Percentiles rank a stretch among this genome's conserved stretches.
Evolutionary conservation across 2,797 vertebrate species (phyloP).

Genomic region (Lycodopsis pacificus): DNA sequence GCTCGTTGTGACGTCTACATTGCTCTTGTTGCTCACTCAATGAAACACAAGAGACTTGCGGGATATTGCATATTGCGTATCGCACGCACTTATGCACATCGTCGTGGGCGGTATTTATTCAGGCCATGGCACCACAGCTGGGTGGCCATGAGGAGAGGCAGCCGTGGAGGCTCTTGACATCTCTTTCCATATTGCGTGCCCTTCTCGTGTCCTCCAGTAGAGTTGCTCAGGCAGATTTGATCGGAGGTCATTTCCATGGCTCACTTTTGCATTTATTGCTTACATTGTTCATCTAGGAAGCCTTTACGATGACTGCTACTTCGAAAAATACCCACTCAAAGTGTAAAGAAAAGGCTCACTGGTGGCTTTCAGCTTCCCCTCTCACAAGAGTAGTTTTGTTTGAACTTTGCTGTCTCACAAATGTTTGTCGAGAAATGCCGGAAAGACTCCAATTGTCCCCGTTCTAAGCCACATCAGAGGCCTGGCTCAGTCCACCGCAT

Average conservation of each 20-base stretch:
- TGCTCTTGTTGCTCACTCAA: conserved; percentile 51
- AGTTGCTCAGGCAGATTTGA: conserved; percentile 51
- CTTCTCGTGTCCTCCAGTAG: conserved; percentile 67
- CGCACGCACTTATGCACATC: conserved; percentile 29
- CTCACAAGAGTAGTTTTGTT: neutral
- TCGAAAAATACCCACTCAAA: neutral
- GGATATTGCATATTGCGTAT: conserved; percentile 47
- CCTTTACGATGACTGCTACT: no score
- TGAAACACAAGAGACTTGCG: conserved; percentile 43
- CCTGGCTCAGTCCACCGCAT: neutral
- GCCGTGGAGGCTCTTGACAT: conserved; percentile 43
- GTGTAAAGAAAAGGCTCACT: neutral
- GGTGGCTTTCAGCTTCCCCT: neutral
- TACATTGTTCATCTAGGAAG: conserved; percentile 47
- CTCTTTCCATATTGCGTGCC: conserved; percentile 64
- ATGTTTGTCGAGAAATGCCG: neutral
- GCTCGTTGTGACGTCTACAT: conserved; percentile 61
- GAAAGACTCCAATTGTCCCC: neutral
- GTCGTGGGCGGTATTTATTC: conserved; percentile 41
- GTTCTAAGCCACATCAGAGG: neutral
- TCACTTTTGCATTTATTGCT: conserved; percentile 48
- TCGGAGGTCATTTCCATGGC: conserved; percentile 55
- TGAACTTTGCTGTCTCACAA: neutral
- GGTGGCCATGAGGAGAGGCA: conserved; percentile 41
- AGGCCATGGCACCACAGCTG: conserved; percentile 34